Evolutionary conservation across 2,888 invertebrate genomes (phyloP).

Genomic region (Ceraclea dissimilis): DNA sequence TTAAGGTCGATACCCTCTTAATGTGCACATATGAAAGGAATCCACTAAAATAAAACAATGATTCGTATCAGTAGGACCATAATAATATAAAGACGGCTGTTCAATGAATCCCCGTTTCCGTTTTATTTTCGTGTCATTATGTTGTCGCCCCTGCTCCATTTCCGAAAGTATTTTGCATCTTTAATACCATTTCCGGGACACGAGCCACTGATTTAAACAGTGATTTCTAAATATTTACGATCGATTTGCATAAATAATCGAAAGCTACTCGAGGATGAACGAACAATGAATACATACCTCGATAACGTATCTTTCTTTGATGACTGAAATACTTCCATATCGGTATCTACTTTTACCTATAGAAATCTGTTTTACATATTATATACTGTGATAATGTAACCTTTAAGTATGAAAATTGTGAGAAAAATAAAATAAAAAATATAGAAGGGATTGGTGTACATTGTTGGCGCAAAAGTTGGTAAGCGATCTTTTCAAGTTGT

Average conservation of each 20-base stretch:
- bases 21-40: not conserved
- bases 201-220: slow-evolving; percentile 16
- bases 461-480: no score
- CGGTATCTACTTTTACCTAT: no score
- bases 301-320: no score
- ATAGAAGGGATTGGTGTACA: no score
- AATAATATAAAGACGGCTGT: not conserved
- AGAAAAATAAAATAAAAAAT: no score
- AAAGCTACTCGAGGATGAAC: not conserved
- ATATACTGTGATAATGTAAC: no score
- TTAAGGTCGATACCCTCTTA: not conserved
- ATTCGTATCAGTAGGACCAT: not conserved
- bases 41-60: not conserved
- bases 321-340: no score
- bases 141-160: slow-evolving; percentile 17
- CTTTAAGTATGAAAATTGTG: no score
- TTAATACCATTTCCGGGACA: slow-evolving; percentile 24
- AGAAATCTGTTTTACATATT: no score
- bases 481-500: no score
- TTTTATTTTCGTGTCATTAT: slow-evolving; percentile 16
- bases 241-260: not conserved
- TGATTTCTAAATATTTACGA: not conserved
- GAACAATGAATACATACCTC: no score
- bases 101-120: slow-evolving; percentile 18
- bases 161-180: slow-evolving; percentile 14